Evolutionary conservation across 2,888 invertebrate species (phyloP), one percentile per base, ranked within the genome.

Genomic region (Dugesia japonica): DNA sequence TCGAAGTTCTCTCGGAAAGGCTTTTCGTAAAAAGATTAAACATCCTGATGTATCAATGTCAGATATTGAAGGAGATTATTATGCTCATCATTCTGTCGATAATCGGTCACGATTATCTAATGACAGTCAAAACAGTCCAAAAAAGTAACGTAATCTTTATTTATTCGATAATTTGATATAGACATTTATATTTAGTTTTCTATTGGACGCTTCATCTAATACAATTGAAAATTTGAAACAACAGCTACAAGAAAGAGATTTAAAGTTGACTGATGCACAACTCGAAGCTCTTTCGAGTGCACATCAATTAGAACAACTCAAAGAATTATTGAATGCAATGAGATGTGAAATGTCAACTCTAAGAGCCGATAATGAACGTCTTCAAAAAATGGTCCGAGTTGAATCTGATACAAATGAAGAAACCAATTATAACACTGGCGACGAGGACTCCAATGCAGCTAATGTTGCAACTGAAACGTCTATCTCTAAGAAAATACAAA

Each of bases 311-410:
- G 95, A 97, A 85, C 93, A 92, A 80, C 88, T 97, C 26, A 91
- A 93, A 84, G 97, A 98, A 83, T 92, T 94, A 74, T 92, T 98
- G 82, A 92, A 91, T 85, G 92, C 92, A 86, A 93, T 97, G 92
- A 90, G 93, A 87, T 92, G 89, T 84, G 95, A 98, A 86, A 95
- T 97, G 93, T 87, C 92, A 82, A 92, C 91, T 82, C 87, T 98
- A 81, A 94, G 94, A 84, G 92, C 94, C 82, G 95, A 97, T 86
- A 95, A 97, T 84, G 93, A 94, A 83, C 88, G 94, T 28, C 87
- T 95, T 0, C 94, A 94, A 83, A 88, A 92, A 81, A 86, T 94
- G 83, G 92, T 94, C 4, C 75, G 75, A 1, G 56, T 75, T 23
- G 75, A 71, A 20, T 42, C 56, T 56, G 56, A 56, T 56, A 4